Conservation (phyloP, 2,888 invertebrate genomes). For the Caenorhabditis sp. region DNA sequence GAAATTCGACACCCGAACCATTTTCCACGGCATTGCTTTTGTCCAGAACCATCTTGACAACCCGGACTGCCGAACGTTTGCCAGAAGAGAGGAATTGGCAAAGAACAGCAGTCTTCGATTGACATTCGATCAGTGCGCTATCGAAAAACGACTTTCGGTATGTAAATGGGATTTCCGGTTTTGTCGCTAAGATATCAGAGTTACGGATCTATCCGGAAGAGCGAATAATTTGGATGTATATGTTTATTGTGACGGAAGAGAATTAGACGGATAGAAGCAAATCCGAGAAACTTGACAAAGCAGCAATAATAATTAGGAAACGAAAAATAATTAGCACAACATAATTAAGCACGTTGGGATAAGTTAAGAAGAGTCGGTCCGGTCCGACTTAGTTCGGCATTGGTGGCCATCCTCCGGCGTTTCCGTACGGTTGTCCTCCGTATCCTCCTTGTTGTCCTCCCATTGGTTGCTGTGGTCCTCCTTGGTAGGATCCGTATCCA, state of each 20-base stretch:
- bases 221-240: conserved; percentile 16
- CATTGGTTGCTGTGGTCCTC: conserved; percentile 55
- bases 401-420: conserved; percentile 66
- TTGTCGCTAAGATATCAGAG: conserved; percentile 23
- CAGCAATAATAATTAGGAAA: not conserved
- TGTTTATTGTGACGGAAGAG: conserved; percentile 13
- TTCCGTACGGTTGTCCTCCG: conserved; percentile 55
- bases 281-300: not conserved
- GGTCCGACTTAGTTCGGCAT: conserved; percentile 67
- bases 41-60: conserved; percentile 78
- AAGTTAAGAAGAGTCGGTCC: conserved; percentile 26
- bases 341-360: conserved; percentile 36
- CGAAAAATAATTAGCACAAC: not conserved
- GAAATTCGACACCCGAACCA: conserved; percentile 78
- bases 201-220: conserved; percentile 33
- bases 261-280: conserved; percentile 12
- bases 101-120: conserved; percentile 72
- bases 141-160: conserved; percentile 76
- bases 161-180: conserved; percentile 20
- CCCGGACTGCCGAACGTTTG: conserved; percentile 66
- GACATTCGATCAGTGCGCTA: conserved; percentile 77
- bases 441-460: conserved; percentile 61
- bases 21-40: conserved; percentile 78
- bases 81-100: conserved; percentile 21
- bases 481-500: conserved; percentile 68